These are phyloP conservation scores for Trogon melanurus DNA, from an alignment of 2,113 vertebrate species.

Conservation along the genomic window DNA sequence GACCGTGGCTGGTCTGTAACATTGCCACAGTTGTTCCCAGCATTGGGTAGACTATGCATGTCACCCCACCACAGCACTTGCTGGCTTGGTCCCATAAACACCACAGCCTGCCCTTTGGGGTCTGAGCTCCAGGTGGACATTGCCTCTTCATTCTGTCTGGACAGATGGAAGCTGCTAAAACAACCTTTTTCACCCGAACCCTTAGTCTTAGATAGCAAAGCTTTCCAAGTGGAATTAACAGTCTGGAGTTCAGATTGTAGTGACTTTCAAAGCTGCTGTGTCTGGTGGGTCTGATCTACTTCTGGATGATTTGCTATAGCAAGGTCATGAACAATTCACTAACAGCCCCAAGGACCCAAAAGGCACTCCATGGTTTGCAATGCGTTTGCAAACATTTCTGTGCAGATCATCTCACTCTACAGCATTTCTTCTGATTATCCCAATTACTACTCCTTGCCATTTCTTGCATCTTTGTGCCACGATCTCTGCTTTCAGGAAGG, in stretches of 20 bases:
- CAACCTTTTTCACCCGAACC: neutral
- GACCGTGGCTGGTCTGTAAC: neutral
- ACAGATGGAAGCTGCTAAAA: neutral
- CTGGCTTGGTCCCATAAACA: neutral
- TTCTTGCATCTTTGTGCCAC: neutral
- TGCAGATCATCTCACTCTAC: neutral
- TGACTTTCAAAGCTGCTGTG: neutral
- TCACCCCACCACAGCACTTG: neutral
- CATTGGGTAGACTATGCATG: neutral
- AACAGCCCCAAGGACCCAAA: neutral
- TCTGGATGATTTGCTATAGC: neutral
- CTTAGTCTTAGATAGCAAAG: neutral
- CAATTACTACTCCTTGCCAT: neutral
- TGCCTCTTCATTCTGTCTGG: neutral
- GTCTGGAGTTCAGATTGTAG: neutral
- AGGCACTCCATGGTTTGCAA: accelerated
- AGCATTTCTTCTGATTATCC: neutral
- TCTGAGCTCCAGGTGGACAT: neutral
- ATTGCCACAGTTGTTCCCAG: neutral
- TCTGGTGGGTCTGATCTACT: neutral
- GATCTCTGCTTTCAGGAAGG: neutral
- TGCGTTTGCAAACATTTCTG: neutral
- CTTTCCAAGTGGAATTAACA: neutral
- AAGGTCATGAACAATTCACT: neutral
- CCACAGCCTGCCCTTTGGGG: neutral